Evolutionary conservation across 2,113 vertebrate genomes (phyloP).

Genomic region (Microtus oregoni): DNA sequence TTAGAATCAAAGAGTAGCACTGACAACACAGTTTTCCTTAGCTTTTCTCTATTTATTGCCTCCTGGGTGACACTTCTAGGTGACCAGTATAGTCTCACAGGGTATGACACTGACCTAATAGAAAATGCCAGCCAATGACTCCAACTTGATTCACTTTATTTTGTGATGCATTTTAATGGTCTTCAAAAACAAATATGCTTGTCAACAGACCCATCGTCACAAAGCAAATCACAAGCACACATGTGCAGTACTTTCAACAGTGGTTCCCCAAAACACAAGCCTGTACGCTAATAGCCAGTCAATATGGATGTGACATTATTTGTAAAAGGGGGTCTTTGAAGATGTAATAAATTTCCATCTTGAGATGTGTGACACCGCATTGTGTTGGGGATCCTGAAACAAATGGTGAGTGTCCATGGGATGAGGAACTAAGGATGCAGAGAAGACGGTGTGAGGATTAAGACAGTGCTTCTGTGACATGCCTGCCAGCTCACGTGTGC

Average conservation of each 20-base stretch:
- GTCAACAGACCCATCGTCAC: not conserved
- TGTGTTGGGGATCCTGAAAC: not conserved
- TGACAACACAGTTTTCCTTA: not conserved
- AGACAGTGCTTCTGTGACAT: not conserved
- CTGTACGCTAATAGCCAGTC: not conserved
- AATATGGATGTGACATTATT: not conserved
- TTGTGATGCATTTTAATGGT: not conserved
- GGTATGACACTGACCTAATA: not conserved
- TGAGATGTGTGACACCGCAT: not conserved
- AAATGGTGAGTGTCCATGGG: not conserved
- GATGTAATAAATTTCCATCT: not conserved
- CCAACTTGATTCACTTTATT: not conserved
- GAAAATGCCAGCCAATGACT: not conserved
- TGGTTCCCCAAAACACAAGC: not conserved
- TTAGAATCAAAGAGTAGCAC: not conserved
- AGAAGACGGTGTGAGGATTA: not conserved
- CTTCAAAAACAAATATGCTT: not conserved
- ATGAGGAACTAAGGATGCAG: not conserved
- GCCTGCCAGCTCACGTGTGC: not conserved
- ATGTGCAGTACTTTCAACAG: not conserved
- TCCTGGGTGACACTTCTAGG: not conserved
- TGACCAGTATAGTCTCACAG: not conserved
- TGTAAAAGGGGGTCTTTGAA: not conserved
- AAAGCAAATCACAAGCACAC: constrained; percentile 24
- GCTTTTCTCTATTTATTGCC: not conserved